Evolutionary conservation across 2,797 vertebrate species (phyloP), one percentile per base, ranked within the genome.

Genomic region (Lepilemur ruficaudatus): DNA sequence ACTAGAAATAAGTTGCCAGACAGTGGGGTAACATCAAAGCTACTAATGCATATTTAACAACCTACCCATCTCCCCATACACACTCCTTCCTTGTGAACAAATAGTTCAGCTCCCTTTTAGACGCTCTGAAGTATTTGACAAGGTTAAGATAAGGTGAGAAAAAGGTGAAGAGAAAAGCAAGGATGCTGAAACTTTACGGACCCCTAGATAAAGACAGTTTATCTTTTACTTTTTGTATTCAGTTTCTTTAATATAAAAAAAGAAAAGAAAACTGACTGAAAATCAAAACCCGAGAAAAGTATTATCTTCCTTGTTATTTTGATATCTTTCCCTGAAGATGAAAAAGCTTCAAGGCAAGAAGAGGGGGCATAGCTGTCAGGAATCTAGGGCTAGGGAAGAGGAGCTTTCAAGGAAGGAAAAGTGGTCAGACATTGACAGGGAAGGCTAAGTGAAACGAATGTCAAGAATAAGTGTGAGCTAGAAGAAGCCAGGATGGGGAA

Each of bases 41-140:
- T 94, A 89, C 85, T 41, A 65, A 92, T 88, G 55, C 55, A 46
- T 89, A 95, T 78, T 94, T 88, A 91, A 92, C 59, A 92, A 90
- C 61, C 73, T 94, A 50, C 13, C 48, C 28, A 46, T 38, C 52
- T 15, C 15, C 25, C 2, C 12, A 57, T 32, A 65, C 20, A 59
- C 13, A 52, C 4, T 50, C 35, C 61, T 94, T 94, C 69, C 61
- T 72, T 52, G 35, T 88, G 48, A 89, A 17, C 79, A 91, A 89
- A 59, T 0, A 0, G 0, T 73, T 61, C 63, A 70, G 70, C 67
- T 35, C 41, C 35, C 13, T 93, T 11, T 87, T 0, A 10, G 78
- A 92, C 13, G 82, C 0, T 50, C 79, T 52, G 18, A 1, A 23
- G 2, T 0, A 89, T 46, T 14, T 80, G 70, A 92, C 48, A 89